Base-by-base conservation (phyloP, 2,113 vertebrate species). In the Hepsetus odoe region DNA sequence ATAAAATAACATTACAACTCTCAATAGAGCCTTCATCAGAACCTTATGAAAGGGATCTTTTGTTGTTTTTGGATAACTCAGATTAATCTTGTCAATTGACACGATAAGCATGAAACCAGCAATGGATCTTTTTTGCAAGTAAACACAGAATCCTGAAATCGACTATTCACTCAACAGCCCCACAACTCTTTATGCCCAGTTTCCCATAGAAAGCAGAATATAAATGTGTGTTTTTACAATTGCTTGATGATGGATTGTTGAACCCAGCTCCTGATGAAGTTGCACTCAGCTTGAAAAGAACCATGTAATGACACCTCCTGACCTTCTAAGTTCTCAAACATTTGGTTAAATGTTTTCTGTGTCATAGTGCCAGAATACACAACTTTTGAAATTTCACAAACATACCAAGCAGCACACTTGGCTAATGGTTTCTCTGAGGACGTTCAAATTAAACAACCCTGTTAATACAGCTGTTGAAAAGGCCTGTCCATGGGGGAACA, bases 381-480 rank as follows among this genome's bases (percentile, higher is more conserved):
- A 76, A 66, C 44, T 67, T 76, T 66, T 66, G 44, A 76, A 76
- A 76, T 65, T 67, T 74, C 72, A 61, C 72, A 66, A 76, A 76
- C 74, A 76, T 66, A 76, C 74, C 74, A 44, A 44, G 40, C 59
- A 51, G 51, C 30, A 53, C 62, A 51, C 61, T 38, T 51, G 49
- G 61, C 62, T 76, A 66, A 76, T 76, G 74, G 74, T 76, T 76
- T 53, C 74, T 66, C 74, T 2, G 62, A 35, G 74, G 74, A 76
- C 49, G 46, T 67, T 51, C 33, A 76, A 76, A 76, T 76, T 76
- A 76, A 76, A 76, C 74, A 76, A 66, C 46, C 30, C 33, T 76
- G 74, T 76, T 76, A 76, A 76, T 76, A 76, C 74, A 76, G 74
- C 74, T 67, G 74, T 55, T 76, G 74, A 76, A 76, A 76, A 76